A percentile compares a stretch with the other conserved stretches of the same genome.
These are phyloP conservation scores for Hyla sarda DNA, from an alignment of 2,113 vertebrate species.

Conservation along the genomic window DNA sequence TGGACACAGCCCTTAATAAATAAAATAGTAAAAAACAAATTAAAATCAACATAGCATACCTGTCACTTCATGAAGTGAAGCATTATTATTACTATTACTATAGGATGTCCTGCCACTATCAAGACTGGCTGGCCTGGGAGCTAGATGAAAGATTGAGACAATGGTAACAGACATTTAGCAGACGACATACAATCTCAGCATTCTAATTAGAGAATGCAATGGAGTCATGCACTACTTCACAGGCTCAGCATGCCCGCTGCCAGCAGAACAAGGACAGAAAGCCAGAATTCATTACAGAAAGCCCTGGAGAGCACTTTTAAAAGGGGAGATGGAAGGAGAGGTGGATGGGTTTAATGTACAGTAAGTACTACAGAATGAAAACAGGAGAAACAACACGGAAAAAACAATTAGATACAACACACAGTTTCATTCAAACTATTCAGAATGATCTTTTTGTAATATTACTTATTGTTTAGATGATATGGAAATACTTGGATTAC, in stretches of 20 bases:
- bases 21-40: not conserved
- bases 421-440: not conserved
- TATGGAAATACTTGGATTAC: not conserved
- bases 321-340: not conserved
- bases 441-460: too few species aligned
- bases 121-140: conserved; percentile 93
- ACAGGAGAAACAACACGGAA: not conserved
- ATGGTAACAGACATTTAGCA: conserved; percentile 68
- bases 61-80: conserved; percentile 90
- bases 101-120: conserved; percentile 95
- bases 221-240: conserved; percentile 70
- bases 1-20: not conserved
- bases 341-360: not conserved
- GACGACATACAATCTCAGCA: conserved; percentile 66
- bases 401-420: not conserved
- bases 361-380: not conserved
- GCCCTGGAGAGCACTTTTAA: not conserved
- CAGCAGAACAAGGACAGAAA: conserved; percentile 66
- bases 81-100: conserved; percentile 98
- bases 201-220: conserved; percentile 72
- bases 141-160: conserved; percentile 82
- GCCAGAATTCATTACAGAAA: conserved; percentile 49
- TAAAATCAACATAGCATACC: conserved; percentile 79
- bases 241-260: conserved; percentile 69
- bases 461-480: too few species aligned